phyloP scores from a whole-genome alignment of 2,888 invertebrate genomes.

The Hemithea aestivaria region DNA sequence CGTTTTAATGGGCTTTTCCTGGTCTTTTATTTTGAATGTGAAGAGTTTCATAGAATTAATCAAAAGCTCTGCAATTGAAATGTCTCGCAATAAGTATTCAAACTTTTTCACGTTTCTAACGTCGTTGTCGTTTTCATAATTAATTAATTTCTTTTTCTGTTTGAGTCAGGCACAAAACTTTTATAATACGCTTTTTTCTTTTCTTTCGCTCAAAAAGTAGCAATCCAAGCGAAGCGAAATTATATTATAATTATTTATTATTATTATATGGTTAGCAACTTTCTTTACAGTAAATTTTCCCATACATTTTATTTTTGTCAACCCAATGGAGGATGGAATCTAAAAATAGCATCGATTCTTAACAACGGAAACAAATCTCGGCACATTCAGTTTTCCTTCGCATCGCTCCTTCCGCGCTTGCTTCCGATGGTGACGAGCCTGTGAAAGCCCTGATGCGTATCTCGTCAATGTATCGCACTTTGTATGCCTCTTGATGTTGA shows the following conservation, averaged over 20 bases:
- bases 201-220: no score
- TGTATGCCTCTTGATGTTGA: slow-evolving; percentile 20
- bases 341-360: slow-evolving; percentile 12
- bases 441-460: slow-evolving; percentile 23
- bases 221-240: no score
- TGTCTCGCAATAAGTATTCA: slow-evolving; percentile 18
- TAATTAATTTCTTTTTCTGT: no score
- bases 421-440: slow-evolving; percentile 37
- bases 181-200: no score
- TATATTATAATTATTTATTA: no score
- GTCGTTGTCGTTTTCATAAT: no score
- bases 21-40: slow-evolving; percentile 49
- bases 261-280: no score
- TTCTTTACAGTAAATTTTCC: no score
- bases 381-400: slow-evolving; percentile 27
- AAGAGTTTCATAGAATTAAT: slow-evolving; percentile 38
- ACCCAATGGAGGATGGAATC: slow-evolving; percentile 5
- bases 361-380: slow-evolving; percentile 17
- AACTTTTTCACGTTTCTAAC: slow-evolving; percentile 6
- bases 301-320: no score
- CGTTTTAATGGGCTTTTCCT: slow-evolving; percentile 54
- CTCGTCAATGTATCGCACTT: slow-evolving; percentile 19
- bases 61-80: slow-evolving; percentile 29
- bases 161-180: no score
- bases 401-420: slow-evolving; percentile 38